Base-by-base conservation (phyloP, 2,113 vertebrate species). In the Myrmophylax atrothorax region DNA sequence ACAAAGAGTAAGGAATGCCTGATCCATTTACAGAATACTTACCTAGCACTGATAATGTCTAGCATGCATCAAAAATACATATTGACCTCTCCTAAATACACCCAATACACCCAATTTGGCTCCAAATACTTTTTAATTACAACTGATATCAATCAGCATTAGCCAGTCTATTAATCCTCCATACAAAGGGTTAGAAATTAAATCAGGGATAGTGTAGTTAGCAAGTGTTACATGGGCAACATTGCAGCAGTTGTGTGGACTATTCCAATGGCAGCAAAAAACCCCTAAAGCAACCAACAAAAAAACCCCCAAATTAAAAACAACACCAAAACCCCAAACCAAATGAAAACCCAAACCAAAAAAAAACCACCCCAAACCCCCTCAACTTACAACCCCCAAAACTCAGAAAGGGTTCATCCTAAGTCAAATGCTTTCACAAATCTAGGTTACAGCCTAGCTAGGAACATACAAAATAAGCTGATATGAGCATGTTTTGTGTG, bases 361-460 rank as follows among this genome's bases (percentile, higher is more conserved):
- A 12, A 24, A 12, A 14, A 5, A 12, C 40, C 40, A 15, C 14
- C 40, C 12, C 49, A 25, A 15, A 44, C 35, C 3, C 0, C 2
- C 14, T 14, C 15, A n/a, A n/a, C 14, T 8, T 6, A 44, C 40
- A 62, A 33, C 10, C 3, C 18, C n/a, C 13, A 8, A 58, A 62
- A 2, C 5, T 49, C 33, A 23, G 4, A 72, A 50, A 49, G 4
- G 1, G 7, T 72, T 79, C 11, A 42, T 84, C 50, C 22, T 59
- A n/a, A 47, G 9, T 85, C 2, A 4, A 86, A 28, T 69, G 3
- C 1, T 49, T 37, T 76, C 18, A 76, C 56, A 75, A 72, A 49
- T 37, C 22, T 77, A 7, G 10, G 10, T 66, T 42, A 70, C 12
- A 87, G 18, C n/a, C 42, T 50, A 55, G 38, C 12, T 20, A 50